phyloP scores from a whole-genome alignment of 2,113 vertebrate genomes.

The Albula goreensis region DNA sequence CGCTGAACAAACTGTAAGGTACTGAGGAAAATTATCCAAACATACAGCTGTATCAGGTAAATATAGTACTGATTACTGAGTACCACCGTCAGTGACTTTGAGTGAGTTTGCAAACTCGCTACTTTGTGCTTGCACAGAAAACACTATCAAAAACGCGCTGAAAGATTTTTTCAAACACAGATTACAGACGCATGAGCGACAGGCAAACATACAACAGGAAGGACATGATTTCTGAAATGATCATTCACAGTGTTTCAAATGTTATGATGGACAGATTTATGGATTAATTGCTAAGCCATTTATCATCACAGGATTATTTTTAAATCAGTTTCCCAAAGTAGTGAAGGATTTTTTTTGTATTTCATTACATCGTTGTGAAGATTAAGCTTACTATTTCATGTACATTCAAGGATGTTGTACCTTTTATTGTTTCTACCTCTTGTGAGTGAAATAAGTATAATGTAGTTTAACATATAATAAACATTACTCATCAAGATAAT shows the following conservation, averaged over 20 bases:
- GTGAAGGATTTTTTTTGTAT: background rate
- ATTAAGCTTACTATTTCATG: background rate
- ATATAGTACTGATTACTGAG: background rate
- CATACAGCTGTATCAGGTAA: conserved; percentile 5
- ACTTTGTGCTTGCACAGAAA: background rate
- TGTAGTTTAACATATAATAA: background rate
- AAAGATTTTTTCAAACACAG: no score
- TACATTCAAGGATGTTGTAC: background rate
- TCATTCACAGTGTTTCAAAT: background rate
- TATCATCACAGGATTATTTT: background rate
- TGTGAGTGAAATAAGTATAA: background rate
- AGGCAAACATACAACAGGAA: no score
- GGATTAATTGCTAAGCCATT: background rate
- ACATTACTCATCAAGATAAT: background rate
- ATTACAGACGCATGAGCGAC: background rate
- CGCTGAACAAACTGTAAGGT: conserved; percentile 50
- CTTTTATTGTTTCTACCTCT: background rate
- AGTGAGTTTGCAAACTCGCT: background rate
- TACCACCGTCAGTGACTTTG: conserved; percentile 15
- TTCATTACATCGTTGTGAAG: background rate
- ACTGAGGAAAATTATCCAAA: conserved; percentile 56
- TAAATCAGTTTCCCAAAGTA: background rate
- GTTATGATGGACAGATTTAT: background rate
- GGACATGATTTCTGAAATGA: no score
- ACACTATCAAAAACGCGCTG: no score